Evolutionary conservation across 2,797 vertebrate genomes (phyloP).

Genomic region (Acropternis orthonyx): DNA sequence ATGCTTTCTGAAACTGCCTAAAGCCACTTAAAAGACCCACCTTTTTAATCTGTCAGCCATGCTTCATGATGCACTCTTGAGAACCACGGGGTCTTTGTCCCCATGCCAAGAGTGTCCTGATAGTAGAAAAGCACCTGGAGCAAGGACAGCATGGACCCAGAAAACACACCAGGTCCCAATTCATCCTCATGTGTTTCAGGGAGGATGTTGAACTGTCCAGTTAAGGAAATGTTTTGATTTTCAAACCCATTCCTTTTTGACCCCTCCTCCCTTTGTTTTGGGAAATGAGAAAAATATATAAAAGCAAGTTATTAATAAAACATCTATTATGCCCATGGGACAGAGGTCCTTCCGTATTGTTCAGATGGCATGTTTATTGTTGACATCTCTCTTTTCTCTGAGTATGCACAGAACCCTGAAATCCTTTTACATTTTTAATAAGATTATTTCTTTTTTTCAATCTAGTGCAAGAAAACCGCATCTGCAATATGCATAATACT

Average conservation of each 20-base stretch:
- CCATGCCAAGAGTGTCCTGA: background rate
- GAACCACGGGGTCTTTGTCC: accelerated
- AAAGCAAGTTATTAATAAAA: conserved; percentile 72
- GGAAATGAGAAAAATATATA: conserved; percentile 60
- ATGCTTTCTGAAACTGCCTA: background rate
- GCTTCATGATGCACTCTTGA: background rate
- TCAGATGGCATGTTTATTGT: conserved; percentile 72
- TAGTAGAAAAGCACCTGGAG: background rate
- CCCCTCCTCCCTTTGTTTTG: background rate
- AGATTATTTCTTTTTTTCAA: conserved; percentile 66
- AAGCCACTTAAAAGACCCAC: background rate
- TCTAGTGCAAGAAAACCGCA: conserved; percentile 56
- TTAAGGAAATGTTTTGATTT: conserved; percentile 31
- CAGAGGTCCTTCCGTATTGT: conserved; percentile 67
- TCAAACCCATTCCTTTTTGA: background rate
- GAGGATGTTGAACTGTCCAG: background rate
- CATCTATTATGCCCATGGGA: conserved; percentile 65
- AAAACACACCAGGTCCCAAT: background rate
- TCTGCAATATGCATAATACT: conserved; percentile 65
- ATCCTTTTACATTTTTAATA: conserved; percentile 77
- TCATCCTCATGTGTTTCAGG: background rate
- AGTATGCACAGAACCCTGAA: conserved; percentile 69
- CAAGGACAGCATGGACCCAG: background rate
- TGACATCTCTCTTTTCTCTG: conserved; percentile 70
- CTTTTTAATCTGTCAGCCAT: background rate